Base-by-base conservation (phyloP, 2,888 invertebrate genomes). In the Tortrix viridana region DNA sequence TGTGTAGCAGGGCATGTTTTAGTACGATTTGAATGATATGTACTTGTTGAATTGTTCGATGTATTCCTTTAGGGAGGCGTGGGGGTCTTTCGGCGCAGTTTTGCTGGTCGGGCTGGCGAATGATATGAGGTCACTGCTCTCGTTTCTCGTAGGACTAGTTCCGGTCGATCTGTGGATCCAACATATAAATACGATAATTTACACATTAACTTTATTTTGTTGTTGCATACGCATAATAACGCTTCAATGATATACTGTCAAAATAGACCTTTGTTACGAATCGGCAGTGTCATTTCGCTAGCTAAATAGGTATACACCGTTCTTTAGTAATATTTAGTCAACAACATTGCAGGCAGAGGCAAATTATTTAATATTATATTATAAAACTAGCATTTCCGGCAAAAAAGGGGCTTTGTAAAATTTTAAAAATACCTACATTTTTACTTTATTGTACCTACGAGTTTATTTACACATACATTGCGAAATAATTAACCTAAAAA, bases 71-170 rank as follows among this genome's bases (percentile, higher is more conserved):
- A 94, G 91, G 56, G 93, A 92, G 9, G 90, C 88, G 80, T 92
- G 92, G 0, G 90, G 77, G 69, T 89, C 84, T 74, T 93, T 83
- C 62, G 92, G 84, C 19, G 87, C 82, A 68, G 92, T 82, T 70
- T 90, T 91, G 66, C 81, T 85, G 5, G 93, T 93, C 19, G 95
- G 95, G 80, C 95, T 95, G 19, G 94, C 85, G 77, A 96, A 96
- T 14, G 95, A 95, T 72, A 96, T 96, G 67, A 96, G 86, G 86
- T 96, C 96, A 65, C 93, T 94, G 71, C 77, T 84, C 2, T 82
- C 83, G 55, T 82, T 84, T 49, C 84, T 76, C 3, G 88, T 89
- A 0, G 90, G 89, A 67, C 92, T 88, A 19, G 87, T 80, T 58
- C 89, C 88, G 55, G 92, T 88, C 1, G 92, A 91, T 69, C 89